Base-by-base conservation (phyloP, 2,797 vertebrate species). In the Myotis daubentonii region DNA sequence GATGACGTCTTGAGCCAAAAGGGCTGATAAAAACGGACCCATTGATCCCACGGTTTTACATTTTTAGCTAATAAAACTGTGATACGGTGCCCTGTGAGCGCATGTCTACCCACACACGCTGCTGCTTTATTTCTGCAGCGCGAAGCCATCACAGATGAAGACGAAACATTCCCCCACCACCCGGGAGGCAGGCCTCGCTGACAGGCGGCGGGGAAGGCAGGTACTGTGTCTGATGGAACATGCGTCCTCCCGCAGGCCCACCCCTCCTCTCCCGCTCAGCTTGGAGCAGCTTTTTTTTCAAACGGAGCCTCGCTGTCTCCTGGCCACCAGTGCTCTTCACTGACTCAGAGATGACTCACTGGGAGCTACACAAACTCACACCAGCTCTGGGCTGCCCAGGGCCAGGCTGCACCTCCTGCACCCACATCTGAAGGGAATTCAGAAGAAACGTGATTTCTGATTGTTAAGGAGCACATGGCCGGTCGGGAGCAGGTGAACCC, bases 61-160 rank as follows among this genome's bases (percentile, higher is more conserved):
- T 96, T 95, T 94, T 97, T 94, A 87, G 96, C 98, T 92, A 76
- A 82, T 76, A 57, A 84, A 80, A 78, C 12, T 57, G 49, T 71
- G 28, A 30, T 88, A 38, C 28, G 49, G 23, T 0, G 60, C 51
- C 53, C 68, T 1, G 57, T 51, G 79, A 28, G 70, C 36, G 57
- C 22, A 5, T 16, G 2, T 84, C 49, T 47, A 9, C 17, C 66
- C 94, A 81, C 84, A 66, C 70, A 9, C 82, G 91, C 74, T 86
- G 92, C 94, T 95, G 93, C 91, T 95, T 68, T 96, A 92, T 98
- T 93, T 97, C 97, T 95, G 82, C 98, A 99, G 99, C 99, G 99
- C 96, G 99, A 99, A 97, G 98, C 96, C 47, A 93, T 99, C n/a
- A 97, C 99, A 97, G 99, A 99, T 96, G 98, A 99, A 96, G 97